phyloP scores from a whole-genome alignment of 2,797 vertebrate genomes.

The Cyprinella venusta region DNA sequence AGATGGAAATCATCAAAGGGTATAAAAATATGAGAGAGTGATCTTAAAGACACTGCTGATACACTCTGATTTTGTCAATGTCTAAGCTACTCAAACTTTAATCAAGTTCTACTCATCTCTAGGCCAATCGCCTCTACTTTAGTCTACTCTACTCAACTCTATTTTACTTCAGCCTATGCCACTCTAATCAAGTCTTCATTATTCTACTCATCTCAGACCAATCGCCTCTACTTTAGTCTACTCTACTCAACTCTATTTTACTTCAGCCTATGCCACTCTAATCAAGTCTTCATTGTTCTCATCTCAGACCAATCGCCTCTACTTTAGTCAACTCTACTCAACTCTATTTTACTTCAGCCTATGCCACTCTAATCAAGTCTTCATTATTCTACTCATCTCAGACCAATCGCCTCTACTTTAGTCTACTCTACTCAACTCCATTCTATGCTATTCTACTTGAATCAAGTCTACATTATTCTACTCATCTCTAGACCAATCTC shows the following conservation, averaged over 20 bases:
- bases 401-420: neutral
- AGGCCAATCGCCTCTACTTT: neutral
- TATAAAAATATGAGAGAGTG: neutral
- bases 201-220: neutral
- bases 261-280: no score
- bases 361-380: neutral
- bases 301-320: neutral
- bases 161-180: no score
- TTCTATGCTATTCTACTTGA: neutral
- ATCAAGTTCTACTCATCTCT: neutral
- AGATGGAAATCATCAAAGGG: slow-evolving; percentile 4
- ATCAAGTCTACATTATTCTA: neutral
- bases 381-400: neutral
- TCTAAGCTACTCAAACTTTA: neutral
- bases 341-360: neutral
- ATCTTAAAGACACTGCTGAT: neutral
- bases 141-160: neutral
- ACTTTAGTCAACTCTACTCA: neutral
- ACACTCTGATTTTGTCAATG: slow-evolving; percentile 5
- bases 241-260: neutral
- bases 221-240: neutral
- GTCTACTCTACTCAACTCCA: neutral
- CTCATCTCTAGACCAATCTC: neutral
- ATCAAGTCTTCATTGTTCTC: no score
- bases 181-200: no score